These are phyloP conservation scores for Nephrotoma guestfalica DNA, from an alignment of 2,888 invertebrate species.

Conservation along the genomic window DNA sequence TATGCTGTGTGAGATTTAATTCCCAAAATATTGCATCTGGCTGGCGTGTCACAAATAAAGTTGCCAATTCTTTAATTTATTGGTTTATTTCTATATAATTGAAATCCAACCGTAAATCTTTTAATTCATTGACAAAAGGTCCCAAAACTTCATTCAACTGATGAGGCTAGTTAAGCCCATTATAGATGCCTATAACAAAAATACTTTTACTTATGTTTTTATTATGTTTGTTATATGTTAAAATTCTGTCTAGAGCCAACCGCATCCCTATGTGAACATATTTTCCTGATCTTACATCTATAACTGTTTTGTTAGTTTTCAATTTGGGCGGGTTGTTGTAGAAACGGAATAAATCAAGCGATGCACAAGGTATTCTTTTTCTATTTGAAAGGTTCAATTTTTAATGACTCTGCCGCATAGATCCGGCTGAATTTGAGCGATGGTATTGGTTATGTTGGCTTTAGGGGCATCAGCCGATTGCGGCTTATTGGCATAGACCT, in stretches of 20 bases:
- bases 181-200: not conserved
- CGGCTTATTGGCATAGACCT: too few relatives aligned
- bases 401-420: too few relatives aligned
- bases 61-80: not conserved
- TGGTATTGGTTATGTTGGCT: too few relatives aligned
- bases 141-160: not conserved
- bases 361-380: too few relatives aligned
- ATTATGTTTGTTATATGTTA: not conserved
- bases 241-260: not conserved
- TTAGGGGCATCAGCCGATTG: too few relatives aligned
- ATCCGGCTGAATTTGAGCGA: too few relatives aligned
- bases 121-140: not conserved
- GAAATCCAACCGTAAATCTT: not conserved
- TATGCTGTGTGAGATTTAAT: conserved; percentile 9
- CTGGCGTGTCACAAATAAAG: not conserved
- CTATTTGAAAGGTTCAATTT: too few relatives aligned
- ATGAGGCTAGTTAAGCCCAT: not conserved
- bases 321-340: too few relatives aligned
- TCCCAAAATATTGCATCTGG: not conserved
- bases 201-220: not conserved
- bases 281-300: not conserved
- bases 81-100: not conserved
- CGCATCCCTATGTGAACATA: not conserved
- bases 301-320: not conserved
- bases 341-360: too few relatives aligned